A percentile compares a stretch with the other conserved stretches of the same genome.
Evolutionary conservation across 2,888 invertebrate genomes (phyloP).

Genomic region (Vannuccia rotundouncinata): DNA sequence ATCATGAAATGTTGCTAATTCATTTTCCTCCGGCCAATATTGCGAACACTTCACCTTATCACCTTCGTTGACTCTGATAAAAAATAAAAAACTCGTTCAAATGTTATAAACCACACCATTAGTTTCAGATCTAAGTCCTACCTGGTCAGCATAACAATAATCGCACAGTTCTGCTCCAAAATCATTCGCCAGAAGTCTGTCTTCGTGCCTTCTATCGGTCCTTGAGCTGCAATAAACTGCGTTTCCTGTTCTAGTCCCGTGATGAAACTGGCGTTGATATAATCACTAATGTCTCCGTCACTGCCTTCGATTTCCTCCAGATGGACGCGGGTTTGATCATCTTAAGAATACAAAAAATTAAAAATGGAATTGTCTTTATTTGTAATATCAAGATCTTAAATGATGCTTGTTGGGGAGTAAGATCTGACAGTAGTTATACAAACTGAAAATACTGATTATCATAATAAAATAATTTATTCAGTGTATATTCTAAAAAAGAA

Average conservation of each 20-base stretch:
- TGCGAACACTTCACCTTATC: not conserved
- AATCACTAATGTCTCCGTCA: not conserved
- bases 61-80: not conserved
- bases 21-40: not conserved
- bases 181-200: constrained; percentile 24
- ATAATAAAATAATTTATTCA: no score
- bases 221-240: constrained; percentile 14
- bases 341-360: not conserved
- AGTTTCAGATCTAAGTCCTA: no score
- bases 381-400: not conserved
- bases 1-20: not conserved
- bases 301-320: not conserved
- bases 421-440: no score
- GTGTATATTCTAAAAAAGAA: not conserved
- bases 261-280: not conserved
- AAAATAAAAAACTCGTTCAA: no score
- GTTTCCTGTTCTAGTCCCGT: not conserved
- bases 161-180: not conserved
- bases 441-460: no score
- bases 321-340: not conserved
- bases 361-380: not conserved
- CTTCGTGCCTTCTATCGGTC: not conserved
- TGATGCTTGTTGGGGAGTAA: no score
- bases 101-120: no score
- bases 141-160: constrained; percentile 27